A percentile compares a stretch with the other conserved stretches of the same genome.
phyloP scores from a whole-genome alignment of 2,113 vertebrate genomes.

The Manacus vitellinus region DNA sequence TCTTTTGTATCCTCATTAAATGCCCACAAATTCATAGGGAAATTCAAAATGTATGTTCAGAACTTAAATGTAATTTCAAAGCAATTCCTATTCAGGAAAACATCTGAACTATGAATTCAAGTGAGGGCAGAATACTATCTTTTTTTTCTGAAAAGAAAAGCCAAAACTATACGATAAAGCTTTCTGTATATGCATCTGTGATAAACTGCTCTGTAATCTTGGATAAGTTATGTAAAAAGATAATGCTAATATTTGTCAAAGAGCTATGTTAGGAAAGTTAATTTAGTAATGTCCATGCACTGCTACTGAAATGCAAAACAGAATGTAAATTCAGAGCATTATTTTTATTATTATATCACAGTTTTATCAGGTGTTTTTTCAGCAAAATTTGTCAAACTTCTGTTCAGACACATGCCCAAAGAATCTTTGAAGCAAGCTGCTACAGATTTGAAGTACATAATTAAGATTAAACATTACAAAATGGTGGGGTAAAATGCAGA shows the following conservation, averaged over 20 bases:
- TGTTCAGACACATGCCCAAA: not conserved
- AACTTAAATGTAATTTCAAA: not conserved
- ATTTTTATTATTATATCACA: not conserved
- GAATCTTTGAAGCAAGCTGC: not conserved
- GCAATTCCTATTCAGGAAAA: not conserved
- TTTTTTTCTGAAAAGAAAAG: not conserved
- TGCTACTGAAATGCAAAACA: not conserved
- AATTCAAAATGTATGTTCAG: not conserved
- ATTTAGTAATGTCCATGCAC: not conserved
- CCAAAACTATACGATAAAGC: not conserved
- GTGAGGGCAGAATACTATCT: accelerated
- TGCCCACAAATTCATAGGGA: not conserved
- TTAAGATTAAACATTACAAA: slow-evolving; percentile 22
- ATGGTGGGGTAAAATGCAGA: not conserved
- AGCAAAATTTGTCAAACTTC: not conserved
- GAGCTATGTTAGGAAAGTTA: not conserved
- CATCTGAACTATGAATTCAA: not conserved
- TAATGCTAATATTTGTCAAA: not conserved
- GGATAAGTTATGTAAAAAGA: not conserved
- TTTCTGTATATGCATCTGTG: not conserved
- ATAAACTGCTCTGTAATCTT: not conserved
- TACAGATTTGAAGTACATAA: not conserved
- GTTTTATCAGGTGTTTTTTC: not conserved
- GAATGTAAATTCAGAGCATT: not conserved
- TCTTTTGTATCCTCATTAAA: not conserved